Evolutionary conservation across 92 coral and sea anemone species (phyloP).

Genomic region (Epizoanthus fatuus): DNA sequence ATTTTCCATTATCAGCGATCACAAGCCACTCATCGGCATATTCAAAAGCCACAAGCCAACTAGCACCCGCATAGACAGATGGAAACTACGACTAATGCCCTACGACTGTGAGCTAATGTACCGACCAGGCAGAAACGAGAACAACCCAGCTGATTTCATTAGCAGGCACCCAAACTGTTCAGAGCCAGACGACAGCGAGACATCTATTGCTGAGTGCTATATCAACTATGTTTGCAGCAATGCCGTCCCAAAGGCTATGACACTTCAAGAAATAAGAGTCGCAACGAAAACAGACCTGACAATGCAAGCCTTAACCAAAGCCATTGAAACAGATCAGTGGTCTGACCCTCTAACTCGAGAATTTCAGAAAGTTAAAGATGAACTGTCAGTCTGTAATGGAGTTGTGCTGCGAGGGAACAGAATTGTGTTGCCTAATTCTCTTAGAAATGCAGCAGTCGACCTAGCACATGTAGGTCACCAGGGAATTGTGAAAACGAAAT

Average conservation of each 20-base stretch:
- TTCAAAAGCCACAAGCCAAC: slow-evolving; percentile 37
- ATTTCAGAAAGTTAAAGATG: slow-evolving; percentile 22
- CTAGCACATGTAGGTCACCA: slow-evolving; percentile 73
- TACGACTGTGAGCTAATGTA: background rate
- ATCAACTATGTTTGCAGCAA: slow-evolving; percentile 52
- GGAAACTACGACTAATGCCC: slow-evolving; percentile 75
- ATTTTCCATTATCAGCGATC: slow-evolving; percentile 60
- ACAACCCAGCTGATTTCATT: slow-evolving; percentile 66
- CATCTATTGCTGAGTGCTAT: slow-evolving; percentile 60
- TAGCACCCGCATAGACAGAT: slow-evolving; percentile 57
- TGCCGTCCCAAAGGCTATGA: slow-evolving; percentile 61
- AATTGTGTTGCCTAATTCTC: slow-evolving; percentile 55
- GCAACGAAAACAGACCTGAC: slow-evolving; percentile 49
- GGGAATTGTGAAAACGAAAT: slow-evolving; percentile 73
- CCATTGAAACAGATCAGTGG: slow-evolving; percentile 37
- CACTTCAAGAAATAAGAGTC: slow-evolving; percentile 66
- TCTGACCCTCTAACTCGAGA: slow-evolving; percentile 12
- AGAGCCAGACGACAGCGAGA: slow-evolving; percentile 26
- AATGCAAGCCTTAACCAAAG: slow-evolving; percentile 13
- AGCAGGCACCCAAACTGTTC: slow-evolving; percentile 47
- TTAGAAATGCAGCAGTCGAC: slow-evolving; percentile 51
- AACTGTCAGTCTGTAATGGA: slow-evolving; percentile 36
- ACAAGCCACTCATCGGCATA: slow-evolving; percentile 50
- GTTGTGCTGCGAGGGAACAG: slow-evolving; percentile 49
- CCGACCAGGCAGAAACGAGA: background rate